These are phyloP conservation scores for Hemicentrotus pulcherrimus DNA, from an alignment of 35 echinoderm and acorn worm genomes.

Conservation along the genomic window DNA sequence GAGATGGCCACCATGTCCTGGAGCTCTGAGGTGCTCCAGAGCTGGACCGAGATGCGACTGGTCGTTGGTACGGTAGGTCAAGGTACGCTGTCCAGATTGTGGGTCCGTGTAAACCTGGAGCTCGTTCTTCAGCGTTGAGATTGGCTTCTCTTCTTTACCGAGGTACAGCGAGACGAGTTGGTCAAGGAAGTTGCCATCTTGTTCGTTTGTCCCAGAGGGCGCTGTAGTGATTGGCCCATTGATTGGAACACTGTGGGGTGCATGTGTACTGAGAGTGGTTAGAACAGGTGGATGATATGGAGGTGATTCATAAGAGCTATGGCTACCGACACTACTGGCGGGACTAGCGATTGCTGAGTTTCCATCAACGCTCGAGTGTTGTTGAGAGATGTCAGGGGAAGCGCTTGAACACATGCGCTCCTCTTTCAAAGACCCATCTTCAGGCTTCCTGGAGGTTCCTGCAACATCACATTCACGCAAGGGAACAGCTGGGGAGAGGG, in stretches of 20 bases:
- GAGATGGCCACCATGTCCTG: slow-evolving; percentile 22
- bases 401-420: not conserved
- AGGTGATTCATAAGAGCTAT: not conserved
- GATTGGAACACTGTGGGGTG: not conserved
- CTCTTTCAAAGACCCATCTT: not conserved
- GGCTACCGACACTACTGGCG: not conserved
- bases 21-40: slow-evolving; percentile 53
- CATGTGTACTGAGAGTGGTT: slow-evolving; percentile 57
- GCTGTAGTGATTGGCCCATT: not conserved
- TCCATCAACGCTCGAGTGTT: not conserved
- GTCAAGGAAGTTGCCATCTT: slow-evolving; percentile 87
- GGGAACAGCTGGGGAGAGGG: slow-evolving; percentile 46
- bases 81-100: slow-evolving; percentile 44
- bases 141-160: slow-evolving; percentile 84
- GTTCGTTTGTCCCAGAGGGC: slow-evolving; percentile 45
- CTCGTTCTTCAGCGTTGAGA: slow-evolving; percentile 90
- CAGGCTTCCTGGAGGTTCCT: not conserved
- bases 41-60: slow-evolving; percentile 52
- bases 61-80: slow-evolving; percentile 41
- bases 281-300: slow-evolving; percentile 53
- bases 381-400: not conserved
- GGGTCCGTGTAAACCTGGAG: slow-evolving; percentile 92
- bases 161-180: slow-evolving; percentile 95
- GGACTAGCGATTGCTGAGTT: not conserved
- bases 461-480: not conserved